Evolutionary conservation across 2,113 vertebrate species (phyloP), one percentile per base, ranked within the genome.

Genomic region (Argyrosomus japonicus): DNA sequence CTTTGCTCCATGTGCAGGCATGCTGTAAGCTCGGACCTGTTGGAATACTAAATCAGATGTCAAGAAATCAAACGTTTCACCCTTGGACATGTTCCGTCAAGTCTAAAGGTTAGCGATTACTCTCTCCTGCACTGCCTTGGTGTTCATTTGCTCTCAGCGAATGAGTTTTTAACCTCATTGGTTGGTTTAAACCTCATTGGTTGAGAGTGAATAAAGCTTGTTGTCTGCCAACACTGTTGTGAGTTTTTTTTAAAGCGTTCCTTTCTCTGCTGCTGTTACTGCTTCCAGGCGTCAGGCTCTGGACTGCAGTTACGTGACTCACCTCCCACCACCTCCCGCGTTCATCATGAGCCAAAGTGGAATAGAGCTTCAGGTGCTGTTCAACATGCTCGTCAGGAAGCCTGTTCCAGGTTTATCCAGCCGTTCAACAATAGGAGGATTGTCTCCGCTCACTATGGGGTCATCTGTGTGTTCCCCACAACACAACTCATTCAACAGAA

Each of bases 341-440:
- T 51, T 45, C 70, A 45, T 51, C 56, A 27, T 11, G 62, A 78
- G 74, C 57, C 29, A 15, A 10, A 47, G 25, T 9, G 57, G 53
- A 32, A 11, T 1, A 5, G 23, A 60, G 67, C 77, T 73, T n/a
- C 47, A 15, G 67, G 36, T 29, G 53, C 79, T 68, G 65, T 27
- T 82, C 77, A 79, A 7, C 63, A 84, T 75, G 57, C 40, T 40
- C 3, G 5, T 79, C 79, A 77, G 68, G 61, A 63, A 73, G 40
- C 48, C 36, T 11, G 48, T 21, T 68, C 60, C 67, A 3, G 83
- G 58, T 58, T 67, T 19, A 9, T n/a, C 23, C 50, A 50, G 76
- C 63, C 13, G 14, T 17, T 57, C 47, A n/a, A 17, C 21, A 32
- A 21, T 1, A 48, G 11, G 14, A 43, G 47, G 53, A 64, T 56